Base-by-base conservation (phyloP, 2,888 invertebrate genomes). In the Deladenus siricidicola region DNA sequence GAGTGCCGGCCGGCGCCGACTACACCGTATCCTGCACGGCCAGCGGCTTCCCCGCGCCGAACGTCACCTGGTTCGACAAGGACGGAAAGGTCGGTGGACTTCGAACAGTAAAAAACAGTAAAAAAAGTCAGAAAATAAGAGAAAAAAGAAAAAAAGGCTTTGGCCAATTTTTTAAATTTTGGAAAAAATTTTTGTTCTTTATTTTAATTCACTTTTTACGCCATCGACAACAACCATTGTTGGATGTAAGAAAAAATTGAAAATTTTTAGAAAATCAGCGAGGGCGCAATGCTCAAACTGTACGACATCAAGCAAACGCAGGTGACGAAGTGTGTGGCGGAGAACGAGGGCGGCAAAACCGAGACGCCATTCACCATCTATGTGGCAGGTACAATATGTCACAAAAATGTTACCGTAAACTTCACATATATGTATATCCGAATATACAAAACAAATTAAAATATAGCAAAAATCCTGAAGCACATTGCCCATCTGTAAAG, bases 21-120 rank as follows among this genome's bases (percentile, higher is more conserved):
- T 69, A 69, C 47, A 59, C 69, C 6, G 69, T 69, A 29, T 67
- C 68, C 34, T 78, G 77, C 59, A 57, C 65, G 0, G 70, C 76
- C 2, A 70, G 73, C 23, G 77, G 77, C 23, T 71, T 67, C 58
- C 77, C 78, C 8, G 60, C 67, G n/a, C 78, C 78, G 1, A 66
- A 67, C 34, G 64, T 78, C 19, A 50, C 66, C 60, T 78, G 78
- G 78, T 66, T 75, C n/a, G 75, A 78, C 56, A 60, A 58, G 28
- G 64, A 76, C 30, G 75, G 76, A 67, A 72, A 73, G 61, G 74
- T 78, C 44, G 58, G 67, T 66, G n/a, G n/a, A n/a, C n/a, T n/a
- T n/a, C n/a, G n/a, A n/a, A n/a, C n/a, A n/a, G n/a, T n/a, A n/a
- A 1, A 19, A 14, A 14, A n/a, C 1, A 39, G 1, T 59, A 21